Percentiles rank a stretch among this genome's conserved stretches.
Evolutionary conservation across 2,888 invertebrate genomes (phyloP).

Genomic region (Drosophila koepferae): DNA sequence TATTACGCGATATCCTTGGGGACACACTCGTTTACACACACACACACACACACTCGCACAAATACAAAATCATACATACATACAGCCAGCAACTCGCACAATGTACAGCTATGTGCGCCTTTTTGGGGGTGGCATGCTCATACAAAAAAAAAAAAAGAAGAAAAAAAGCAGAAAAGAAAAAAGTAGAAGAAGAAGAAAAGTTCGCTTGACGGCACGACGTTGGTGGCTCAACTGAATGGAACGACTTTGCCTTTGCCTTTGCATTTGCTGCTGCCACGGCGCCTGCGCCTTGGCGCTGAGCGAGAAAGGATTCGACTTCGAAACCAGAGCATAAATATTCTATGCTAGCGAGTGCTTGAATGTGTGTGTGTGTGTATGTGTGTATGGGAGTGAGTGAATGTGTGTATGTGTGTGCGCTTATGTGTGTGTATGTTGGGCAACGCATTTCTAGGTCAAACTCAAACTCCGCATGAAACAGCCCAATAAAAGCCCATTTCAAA

Average conservation of each 20-base stretch:
- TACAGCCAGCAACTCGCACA: conserved; percentile 19
- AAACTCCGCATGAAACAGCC: conserved; percentile 50
- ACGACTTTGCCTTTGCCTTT: conserved; percentile 38
- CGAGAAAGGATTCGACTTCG: conserved; percentile 58
- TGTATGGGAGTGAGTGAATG: conserved; percentile 21
- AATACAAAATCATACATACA: conserved; percentile 6
- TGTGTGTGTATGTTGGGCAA: conserved; percentile 42
- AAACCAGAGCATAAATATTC: conserved; percentile 54
- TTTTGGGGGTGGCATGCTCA: conserved; percentile 77
- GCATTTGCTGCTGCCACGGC: conserved; percentile 32
- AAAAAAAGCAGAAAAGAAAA: conserved; percentile 22
- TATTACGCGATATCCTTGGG: conserved; percentile 80
- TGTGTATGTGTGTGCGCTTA: conserved; percentile 7
- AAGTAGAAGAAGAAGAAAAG: conserved; percentile 3
- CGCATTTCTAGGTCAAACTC: conserved; percentile 78
- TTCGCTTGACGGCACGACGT: conserved; percentile 24
- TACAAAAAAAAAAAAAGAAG: conserved; percentile 47
- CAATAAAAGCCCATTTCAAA: conserved; percentile 46
- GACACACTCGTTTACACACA: conserved; percentile 37
- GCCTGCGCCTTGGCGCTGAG: conserved; percentile 52
- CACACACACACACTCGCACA: conserved; percentile 29
- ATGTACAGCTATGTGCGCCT: conserved; percentile 66
- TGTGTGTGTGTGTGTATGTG: conserved; percentile 31
- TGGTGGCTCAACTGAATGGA: conserved; percentile 43
- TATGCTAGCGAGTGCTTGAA: conserved; percentile 20